Base-by-base conservation (phyloP, 2,797 vertebrate genomes). In the Oreochromis grahami region DNA sequence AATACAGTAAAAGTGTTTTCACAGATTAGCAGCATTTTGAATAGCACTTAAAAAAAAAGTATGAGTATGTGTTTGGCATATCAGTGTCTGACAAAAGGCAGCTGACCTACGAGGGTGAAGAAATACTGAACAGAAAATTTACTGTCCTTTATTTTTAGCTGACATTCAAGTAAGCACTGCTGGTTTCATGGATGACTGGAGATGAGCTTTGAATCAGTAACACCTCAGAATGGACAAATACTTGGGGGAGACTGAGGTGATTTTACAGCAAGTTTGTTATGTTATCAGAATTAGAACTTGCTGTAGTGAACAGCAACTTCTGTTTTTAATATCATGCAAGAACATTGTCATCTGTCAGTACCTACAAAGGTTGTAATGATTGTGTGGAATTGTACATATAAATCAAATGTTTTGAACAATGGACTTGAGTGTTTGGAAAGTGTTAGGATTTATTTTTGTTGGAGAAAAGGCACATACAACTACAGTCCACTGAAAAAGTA, bases 51-150 rank as follows among this genome's bases (percentile, higher is more conserved):
- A 36, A 8, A 36, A 36, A 36, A 60, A 36, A 11, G 56, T 48
- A 7, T 68, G n/a, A 41, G 12, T 41, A 41, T 68, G n/a, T 14
- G 36, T 68, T 68, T 41, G 63, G 36, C n/a, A 24, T 24, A 68
- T 43, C 63, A 17, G 13, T 45, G 38, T 78, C 68, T 85, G 70
- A 88, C 79, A 84, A 84, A 89, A 74, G 58, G 43, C 60, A 45
- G 60, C 80, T 88, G 81, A 87, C 79, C 84, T 89, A 32, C 51
- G 41, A 80, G 79, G 77, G 88, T 84, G 77, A 80, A 76, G 56
- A 26, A 63, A 48, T 76, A 19, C 74, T 80, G 34, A 84, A 89
- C 8, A 24, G 34, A 81, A 80, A 81, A 85, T 68, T 36, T 4
- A 79, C 34, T 51, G 24, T 50, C 70, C 76, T 77, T 89, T 85